These are phyloP conservation scores for Anhinga anhinga DNA, from an alignment of 2,113 vertebrate genomes.

Conservation along the genomic window DNA sequence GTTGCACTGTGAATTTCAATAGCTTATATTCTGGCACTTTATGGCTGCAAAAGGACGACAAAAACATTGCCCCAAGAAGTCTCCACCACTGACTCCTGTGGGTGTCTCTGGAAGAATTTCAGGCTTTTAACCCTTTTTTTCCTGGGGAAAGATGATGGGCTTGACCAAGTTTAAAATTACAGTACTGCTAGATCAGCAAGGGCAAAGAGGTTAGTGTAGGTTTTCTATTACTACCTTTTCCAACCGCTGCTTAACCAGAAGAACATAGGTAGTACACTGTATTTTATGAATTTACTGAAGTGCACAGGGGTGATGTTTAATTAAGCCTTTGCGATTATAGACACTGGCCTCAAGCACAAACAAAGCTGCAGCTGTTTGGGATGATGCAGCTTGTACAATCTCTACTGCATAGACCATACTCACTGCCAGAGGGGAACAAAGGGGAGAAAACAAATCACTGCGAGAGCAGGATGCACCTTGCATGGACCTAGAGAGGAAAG, in stretches of 20 bases:
- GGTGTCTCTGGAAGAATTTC: neutral
- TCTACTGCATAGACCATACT: neutral
- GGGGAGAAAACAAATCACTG: neutral
- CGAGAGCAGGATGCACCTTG: neutral
- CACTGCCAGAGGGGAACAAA: neutral
- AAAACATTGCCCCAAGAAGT: neutral
- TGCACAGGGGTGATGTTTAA: neutral
- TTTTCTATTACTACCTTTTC: neutral
- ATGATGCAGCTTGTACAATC: neutral
- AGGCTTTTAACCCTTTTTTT: neutral
- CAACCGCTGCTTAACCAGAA: neutral
- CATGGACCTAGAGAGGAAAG: neutral
- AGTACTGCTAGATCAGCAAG: neutral
- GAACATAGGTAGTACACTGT: neutral
- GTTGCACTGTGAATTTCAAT: neutral
- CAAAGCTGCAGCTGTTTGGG: slow-evolving; percentile 26
- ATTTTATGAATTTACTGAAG: neutral
- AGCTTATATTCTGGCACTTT: neutral
- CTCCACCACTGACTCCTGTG: neutral
- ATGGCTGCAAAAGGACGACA: neutral
- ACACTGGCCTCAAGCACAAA: slow-evolving; percentile 43
- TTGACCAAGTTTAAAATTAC: neutral
- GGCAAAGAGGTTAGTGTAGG: neutral
- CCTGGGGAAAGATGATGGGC: neutral
- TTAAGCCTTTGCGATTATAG: neutral